These are phyloP conservation scores for Sinhomidia bicolor DNA, from an alignment of 2,888 invertebrate genomes.

Conservation along the genomic window DNA sequence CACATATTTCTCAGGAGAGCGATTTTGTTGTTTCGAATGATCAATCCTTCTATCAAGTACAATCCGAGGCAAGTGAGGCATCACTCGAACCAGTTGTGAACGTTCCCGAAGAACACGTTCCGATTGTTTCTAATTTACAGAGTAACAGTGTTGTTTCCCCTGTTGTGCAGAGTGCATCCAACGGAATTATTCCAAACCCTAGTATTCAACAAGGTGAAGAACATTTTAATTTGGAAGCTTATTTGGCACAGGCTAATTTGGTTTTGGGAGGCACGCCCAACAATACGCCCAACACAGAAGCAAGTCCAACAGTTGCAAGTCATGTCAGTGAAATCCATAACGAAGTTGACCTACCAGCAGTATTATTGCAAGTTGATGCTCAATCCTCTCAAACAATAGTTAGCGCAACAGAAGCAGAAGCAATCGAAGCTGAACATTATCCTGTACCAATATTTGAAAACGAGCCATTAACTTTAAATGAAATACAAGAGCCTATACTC, in stretches of 20 bases:
- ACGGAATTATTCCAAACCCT: not conserved
- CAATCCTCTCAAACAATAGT: no score
- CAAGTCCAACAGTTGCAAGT: no score
- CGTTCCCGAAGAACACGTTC: not conserved
- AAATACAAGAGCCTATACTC: no score
- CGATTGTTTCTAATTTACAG: not conserved
- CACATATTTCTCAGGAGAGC: not conserved
- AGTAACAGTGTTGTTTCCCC: not conserved
- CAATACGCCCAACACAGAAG: no score
- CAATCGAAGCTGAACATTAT: no score
- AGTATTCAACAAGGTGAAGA: not conserved
- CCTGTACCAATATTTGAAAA: no score
- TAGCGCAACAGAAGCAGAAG: no score
- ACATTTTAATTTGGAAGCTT: conserved; percentile 21
- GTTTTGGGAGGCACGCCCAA: not conserved
- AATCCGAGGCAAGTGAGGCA: not conserved
- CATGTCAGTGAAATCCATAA: not conserved
- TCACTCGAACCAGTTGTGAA: not conserved
- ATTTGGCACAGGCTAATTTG: conserved; percentile 56
- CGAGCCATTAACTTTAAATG: no score
- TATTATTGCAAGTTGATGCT: not conserved
- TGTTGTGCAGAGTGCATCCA: not conserved
- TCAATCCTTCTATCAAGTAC: no score
- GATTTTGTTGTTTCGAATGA: no score
- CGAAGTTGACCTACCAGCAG: not conserved